phyloP scores from a whole-genome alignment of 1,140 invertebrate species.

The Argopecten irradians region DNA sequence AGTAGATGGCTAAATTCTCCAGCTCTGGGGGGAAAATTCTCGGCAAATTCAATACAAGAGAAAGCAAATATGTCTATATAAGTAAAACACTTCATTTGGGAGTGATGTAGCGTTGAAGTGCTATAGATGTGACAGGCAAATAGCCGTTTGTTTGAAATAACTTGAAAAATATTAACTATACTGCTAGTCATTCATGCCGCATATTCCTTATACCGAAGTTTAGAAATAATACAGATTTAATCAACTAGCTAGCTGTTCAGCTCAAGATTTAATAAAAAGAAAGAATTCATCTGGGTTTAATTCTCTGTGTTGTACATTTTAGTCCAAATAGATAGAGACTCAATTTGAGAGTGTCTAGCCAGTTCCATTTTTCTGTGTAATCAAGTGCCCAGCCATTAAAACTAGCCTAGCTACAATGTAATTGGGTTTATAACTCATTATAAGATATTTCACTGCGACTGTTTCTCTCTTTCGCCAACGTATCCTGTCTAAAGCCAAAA shows the following conservation, averaged over 20 bases:
- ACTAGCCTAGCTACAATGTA: not conserved
- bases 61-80: constrained; percentile 12
- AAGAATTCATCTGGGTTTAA: constrained; percentile 39
- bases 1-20: constrained; percentile 17
- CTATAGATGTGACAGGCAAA: constrained; percentile 14
- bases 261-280: constrained; percentile 33
- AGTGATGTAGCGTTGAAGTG: not conserved
- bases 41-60: constrained; percentile 8
- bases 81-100: constrained; percentile 11
- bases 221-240: constrained; percentile 19
- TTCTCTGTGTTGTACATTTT: constrained; percentile 34
- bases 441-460: constrained; percentile 16
- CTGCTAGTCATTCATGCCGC: not conserved
- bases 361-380: not conserved
- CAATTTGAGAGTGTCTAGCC: constrained; percentile 24
- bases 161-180: constrained; percentile 23
- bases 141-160: constrained; percentile 11
- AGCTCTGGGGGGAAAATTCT: constrained; percentile 6
- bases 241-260: not conserved
- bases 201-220: not conserved
- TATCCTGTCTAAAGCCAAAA: not conserved
- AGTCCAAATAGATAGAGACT: constrained; percentile 32
- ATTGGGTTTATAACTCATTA: constrained; percentile 2
- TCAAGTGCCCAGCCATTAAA: constrained; percentile 25
- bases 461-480: not conserved